phyloP scores from a whole-genome alignment of 2,888 invertebrate genomes.

The Leptinotarsa peninsularis region DNA sequence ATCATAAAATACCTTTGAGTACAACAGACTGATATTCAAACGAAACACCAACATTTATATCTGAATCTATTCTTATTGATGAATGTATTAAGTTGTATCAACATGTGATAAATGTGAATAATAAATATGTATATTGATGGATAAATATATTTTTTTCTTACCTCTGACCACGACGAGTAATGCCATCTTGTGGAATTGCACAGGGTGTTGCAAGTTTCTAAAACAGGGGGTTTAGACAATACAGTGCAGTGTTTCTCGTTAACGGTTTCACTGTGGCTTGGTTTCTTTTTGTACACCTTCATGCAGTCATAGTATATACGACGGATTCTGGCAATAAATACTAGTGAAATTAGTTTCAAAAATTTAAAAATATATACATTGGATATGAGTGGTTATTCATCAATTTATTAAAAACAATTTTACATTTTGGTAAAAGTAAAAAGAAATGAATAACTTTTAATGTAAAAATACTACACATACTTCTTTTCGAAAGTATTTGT shows the following conservation, averaged over 20 bases:
- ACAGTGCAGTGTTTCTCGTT: slow-evolving; percentile 67
- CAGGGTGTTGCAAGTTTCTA: slow-evolving; percentile 72
- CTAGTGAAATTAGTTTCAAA: background rate
- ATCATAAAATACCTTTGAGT: background rate
- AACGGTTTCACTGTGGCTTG: slow-evolving; percentile 52
- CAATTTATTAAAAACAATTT: too few relatives aligned
- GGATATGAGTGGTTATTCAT: background rate
- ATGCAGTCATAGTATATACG: slow-evolving; percentile 73
- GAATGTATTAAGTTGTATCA: slow-evolving; percentile 28
- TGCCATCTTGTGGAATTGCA: slow-evolving; percentile 77
- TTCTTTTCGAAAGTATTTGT: too few relatives aligned
- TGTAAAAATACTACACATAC: too few relatives aligned
- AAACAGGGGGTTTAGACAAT: slow-evolving; percentile 67
- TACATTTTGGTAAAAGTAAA: too few relatives aligned
- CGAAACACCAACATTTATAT: slow-evolving; percentile 46
- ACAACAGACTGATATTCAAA: slow-evolving; percentile 46
- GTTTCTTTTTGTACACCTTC: slow-evolving; percentile 63
- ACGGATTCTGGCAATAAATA: slow-evolving; percentile 60
- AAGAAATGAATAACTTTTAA: too few relatives aligned
- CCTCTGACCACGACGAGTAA: slow-evolving; percentile 79
- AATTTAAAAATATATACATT: background rate
- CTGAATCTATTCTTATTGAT: slow-evolving; percentile 27
- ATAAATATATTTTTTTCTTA: slow-evolving; percentile 59
- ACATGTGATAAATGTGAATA: slow-evolving; percentile 29
- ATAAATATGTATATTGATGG: slow-evolving; percentile 33